Evolutionary conservation across 2,888 invertebrate genomes (phyloP), one percentile per base, ranked within the genome.

Genomic region (Entomobrya proxima): DNA sequence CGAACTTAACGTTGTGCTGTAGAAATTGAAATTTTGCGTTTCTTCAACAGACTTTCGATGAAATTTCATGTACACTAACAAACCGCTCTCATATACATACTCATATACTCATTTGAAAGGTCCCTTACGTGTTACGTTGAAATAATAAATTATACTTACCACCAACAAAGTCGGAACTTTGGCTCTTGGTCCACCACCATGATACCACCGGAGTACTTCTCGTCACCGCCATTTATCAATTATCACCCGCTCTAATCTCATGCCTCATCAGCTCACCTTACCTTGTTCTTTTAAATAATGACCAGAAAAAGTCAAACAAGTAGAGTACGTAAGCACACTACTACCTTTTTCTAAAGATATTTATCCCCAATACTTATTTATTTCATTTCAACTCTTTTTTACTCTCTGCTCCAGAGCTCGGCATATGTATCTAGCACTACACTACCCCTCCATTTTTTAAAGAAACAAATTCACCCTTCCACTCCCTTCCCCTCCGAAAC

Each of bases 221-320:
- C 77, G 61, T 77, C 44, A 32, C 61, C 61, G 61, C 77, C 61
- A 61, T 77, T 77, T 77, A 77, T 77, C 61, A 77, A 77, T 77
- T 77, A 77, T 61, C 77, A 40, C 32, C 40, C 52, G n/a, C 27
- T 50, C 47, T 27, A 24, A 75, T 75, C 75, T 75, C 55, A n/a
- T 27, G 24, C 72, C 72, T 47, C 72, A 72, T 52, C 30, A 27
- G 30, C 61, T 40, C 47, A 72, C n/a, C 27, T 9, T 47, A 72
- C 72, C 72, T 72, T 72, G 47, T 72, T 44, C 47, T 30, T 30
- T 72, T 15, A 24, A 67, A 67, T 69, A 69, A 69, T 69, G 69
- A 69, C 69, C 69, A 69, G 18, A 40, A 40, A 37, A 44, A 69
- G 40, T 61, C 69, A 67, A 67, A 67, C n/a, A 61, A 61, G 61